Conservation (phyloP, 2,113 vertebrate genomes). For the Clupea harengus region DNA sequence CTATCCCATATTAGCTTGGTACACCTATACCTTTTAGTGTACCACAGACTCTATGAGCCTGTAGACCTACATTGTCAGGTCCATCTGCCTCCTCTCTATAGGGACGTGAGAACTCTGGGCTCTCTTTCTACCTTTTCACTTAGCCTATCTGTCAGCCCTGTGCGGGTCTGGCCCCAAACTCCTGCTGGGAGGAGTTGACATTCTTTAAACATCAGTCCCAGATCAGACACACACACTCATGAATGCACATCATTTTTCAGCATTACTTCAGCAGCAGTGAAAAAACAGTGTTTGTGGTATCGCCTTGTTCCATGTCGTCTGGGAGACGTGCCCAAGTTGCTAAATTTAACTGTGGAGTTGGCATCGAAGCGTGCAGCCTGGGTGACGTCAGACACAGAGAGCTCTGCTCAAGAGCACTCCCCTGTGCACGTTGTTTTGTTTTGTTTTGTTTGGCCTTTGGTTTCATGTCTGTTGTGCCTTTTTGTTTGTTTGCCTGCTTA, state of each 20-base stretch:
- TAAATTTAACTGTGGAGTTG: conserved; percentile 58
- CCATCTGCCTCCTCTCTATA: background rate
- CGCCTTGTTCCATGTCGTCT: conserved; percentile 54
- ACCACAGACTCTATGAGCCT: background rate
- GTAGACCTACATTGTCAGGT: background rate
- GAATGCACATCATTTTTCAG: conserved; percentile 6
- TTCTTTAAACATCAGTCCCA: background rate
- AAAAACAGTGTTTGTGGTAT: conserved; percentile 49
- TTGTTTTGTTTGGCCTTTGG: background rate
- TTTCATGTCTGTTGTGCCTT: background rate
- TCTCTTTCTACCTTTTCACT: background rate
- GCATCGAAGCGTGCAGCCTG: conserved; percentile 45
- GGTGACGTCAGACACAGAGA: conserved; percentile 52
- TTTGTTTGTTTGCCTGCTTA: background rate
- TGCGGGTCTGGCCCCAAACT: background rate
- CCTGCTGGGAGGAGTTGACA: background rate
- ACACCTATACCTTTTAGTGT: background rate
- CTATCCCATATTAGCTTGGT: background rate
- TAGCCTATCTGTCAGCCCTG: background rate
- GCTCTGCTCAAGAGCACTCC: background rate
- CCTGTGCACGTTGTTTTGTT: conserved; percentile 42
- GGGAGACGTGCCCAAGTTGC: conserved; percentile 51
- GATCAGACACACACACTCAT: background rate
- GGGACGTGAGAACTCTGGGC: background rate
- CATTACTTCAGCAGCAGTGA: conserved; percentile 26